phyloP scores from a whole-genome alignment of 2,888 invertebrate species.

The Tolmerus cingulatus region DNA sequence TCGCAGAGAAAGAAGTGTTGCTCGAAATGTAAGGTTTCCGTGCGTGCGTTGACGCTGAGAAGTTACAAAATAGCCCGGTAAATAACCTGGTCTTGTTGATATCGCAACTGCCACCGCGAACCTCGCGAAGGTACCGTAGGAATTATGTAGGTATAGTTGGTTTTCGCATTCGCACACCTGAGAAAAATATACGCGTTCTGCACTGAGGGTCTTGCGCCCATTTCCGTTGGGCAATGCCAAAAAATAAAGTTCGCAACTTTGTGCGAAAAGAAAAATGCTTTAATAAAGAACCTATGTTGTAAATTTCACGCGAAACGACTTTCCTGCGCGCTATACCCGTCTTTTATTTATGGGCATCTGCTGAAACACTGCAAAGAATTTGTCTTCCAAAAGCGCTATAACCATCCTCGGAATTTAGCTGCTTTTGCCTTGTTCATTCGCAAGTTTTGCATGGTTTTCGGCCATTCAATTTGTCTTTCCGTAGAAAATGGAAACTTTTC shows the following conservation, averaged over 20 bases:
- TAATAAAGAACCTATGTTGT: neutral
- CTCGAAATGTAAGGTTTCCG: neutral
- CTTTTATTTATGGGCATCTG: conserved; percentile 15
- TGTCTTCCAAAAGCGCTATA: neutral
- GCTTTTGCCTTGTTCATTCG: neutral
- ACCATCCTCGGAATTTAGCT: neutral
- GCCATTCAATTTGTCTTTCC: neutral
- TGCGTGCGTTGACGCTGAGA: neutral
- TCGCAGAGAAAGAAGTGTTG: neutral
- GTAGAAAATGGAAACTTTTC: neutral
- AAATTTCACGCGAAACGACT: neutral
- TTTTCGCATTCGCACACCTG: neutral
- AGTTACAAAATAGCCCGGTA: neutral
- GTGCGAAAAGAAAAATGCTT: neutral
- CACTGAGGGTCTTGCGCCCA: neutral
- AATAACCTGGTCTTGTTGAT: neutral
- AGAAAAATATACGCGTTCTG: neutral
- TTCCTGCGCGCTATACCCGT: neutral
- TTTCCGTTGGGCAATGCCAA: neutral
- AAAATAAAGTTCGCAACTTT: neutral
- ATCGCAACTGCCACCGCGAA: neutral
- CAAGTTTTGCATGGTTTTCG: neutral
- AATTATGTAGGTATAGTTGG: neutral
- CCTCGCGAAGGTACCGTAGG: neutral
- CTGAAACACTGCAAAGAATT: neutral